Evolutionary conservation across 2,113 vertebrate species (phyloP).

Genomic region (Peromyscus maniculatus): DNA sequence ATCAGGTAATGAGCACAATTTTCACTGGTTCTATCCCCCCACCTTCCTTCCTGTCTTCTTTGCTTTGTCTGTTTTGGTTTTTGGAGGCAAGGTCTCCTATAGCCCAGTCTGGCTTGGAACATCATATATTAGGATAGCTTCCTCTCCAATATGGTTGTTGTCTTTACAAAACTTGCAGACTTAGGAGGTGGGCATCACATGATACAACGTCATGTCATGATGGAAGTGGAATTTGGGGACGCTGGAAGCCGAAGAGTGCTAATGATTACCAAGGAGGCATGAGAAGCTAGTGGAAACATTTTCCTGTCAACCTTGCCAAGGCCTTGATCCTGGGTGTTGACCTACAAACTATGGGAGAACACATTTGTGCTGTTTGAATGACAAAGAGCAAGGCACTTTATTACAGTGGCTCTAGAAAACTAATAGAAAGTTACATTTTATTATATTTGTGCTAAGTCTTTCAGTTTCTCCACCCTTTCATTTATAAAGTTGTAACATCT

Average conservation of each 20-base stretch:
- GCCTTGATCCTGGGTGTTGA: background rate
- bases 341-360: too few species aligned
- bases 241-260: background rate
- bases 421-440: background rate
- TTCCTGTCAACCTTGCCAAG: background rate
- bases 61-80: background rate
- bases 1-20: background rate
- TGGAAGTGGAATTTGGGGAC: background rate
- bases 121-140: background rate
- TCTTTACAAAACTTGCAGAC: background rate
- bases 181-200: background rate
- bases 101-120: background rate
- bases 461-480: background rate
- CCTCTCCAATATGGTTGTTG: background rate
- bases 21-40: background rate
- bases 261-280: background rate
- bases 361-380: background rate
- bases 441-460: background rate
- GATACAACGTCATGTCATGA: background rate
- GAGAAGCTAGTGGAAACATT: background rate
- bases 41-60: background rate
- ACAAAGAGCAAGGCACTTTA: background rate
- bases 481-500: conserved; percentile 7
- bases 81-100: background rate
- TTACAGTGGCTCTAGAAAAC: background rate